Evolutionary conservation across 2,797 vertebrate genomes (phyloP).

Genomic region (Mastacembelus armatus): DNA sequence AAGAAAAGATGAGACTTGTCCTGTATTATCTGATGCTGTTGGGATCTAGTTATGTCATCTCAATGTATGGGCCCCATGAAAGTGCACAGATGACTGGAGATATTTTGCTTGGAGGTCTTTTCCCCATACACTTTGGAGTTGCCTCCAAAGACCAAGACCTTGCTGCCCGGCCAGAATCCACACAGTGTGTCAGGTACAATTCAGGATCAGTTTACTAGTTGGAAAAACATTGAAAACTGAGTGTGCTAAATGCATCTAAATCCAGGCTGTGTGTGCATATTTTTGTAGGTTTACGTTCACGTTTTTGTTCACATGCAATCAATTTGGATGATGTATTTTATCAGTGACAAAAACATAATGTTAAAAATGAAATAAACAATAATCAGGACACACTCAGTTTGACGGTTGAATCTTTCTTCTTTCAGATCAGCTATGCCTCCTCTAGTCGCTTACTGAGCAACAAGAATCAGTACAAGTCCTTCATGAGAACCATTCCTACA

Average conservation of each 20-base stretch:
- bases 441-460: constrained; percentile 98
- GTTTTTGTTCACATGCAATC: too few relatives aligned
- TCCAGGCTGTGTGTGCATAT: constrained; percentile 6
- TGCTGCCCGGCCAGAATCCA: constrained; percentile 94
- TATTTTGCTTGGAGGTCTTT: constrained; percentile 96
- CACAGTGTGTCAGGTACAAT: constrained; percentile 93
- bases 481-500: constrained; percentile 96
- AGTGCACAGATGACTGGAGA: constrained; percentile 98
- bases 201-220: not conserved
- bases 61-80: constrained; percentile 93
- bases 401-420: constrained; percentile 28
- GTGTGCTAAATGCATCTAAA: not conserved
- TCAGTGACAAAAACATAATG: not conserved
- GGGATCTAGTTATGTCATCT: constrained; percentile 85
- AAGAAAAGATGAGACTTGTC: constrained; percentile 85
- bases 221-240: not conserved
- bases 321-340: too few relatives aligned
- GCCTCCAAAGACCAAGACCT: constrained; percentile 96
- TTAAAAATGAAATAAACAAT: not conserved
- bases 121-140: constrained; percentile 98
- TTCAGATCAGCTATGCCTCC: constrained; percentile 97
- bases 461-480: constrained; percentile 98
- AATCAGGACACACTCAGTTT: not conserved
- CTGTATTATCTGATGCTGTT: constrained; percentile 86
- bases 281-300: constrained; percentile 94